These are phyloP conservation scores for Rosalia funebris DNA, from an alignment of 2,888 invertebrate species.

Conservation along the genomic window DNA sequence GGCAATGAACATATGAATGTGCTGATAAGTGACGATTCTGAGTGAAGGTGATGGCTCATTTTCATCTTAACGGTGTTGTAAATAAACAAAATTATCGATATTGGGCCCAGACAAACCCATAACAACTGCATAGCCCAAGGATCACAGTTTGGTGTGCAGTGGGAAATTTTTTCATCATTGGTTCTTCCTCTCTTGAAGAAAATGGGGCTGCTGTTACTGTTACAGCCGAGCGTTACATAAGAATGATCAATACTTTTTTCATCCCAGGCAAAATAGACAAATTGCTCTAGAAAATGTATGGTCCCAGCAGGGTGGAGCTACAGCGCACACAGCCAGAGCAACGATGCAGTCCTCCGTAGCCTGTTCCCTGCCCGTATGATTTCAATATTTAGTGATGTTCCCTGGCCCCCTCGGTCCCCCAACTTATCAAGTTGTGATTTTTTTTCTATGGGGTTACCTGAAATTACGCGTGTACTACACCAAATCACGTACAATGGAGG, in stretches of 20 bases:
- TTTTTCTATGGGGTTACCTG: background rate
- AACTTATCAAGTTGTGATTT: slow-evolving; percentile 6
- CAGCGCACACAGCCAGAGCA: background rate
- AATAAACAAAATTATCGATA: background rate
- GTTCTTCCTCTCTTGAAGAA: background rate
- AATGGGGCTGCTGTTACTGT: background rate
- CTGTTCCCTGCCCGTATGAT: background rate
- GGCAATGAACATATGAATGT: background rate
- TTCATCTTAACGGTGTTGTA: background rate
- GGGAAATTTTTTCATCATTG: background rate
- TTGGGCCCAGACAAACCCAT: background rate
- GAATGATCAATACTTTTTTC: background rate
- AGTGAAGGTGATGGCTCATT: too few species aligned
- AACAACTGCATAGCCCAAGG: background rate
- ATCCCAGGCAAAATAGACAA: background rate
- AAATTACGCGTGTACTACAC: background rate
- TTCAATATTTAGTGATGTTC: slow-evolving; percentile 11
- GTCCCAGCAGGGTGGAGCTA: background rate
- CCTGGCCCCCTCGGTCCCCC: slow-evolving; percentile 9
- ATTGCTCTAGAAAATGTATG: background rate
- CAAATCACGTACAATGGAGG: background rate
- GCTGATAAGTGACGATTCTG: background rate
- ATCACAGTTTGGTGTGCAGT: background rate
- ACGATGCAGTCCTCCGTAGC: background rate
- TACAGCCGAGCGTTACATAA: background rate